Base-by-base conservation (phyloP, 1,140 invertebrate genomes). In the Patella vulgata region DNA sequence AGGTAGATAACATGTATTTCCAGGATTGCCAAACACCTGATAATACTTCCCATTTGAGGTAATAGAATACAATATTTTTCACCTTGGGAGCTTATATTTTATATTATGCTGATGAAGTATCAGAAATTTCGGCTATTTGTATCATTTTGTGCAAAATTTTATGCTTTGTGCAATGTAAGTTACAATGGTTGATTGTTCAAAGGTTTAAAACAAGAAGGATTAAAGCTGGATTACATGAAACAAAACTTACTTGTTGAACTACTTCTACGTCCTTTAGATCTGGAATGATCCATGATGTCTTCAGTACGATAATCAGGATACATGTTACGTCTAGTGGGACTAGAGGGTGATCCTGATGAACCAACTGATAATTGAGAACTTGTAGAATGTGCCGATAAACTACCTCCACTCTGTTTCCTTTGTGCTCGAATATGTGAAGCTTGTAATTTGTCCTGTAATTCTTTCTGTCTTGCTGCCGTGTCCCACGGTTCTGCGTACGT, bases 401-500 rank as follows among this genome's bases (percentile, higher is more conserved):
- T 48, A 42, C 27, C 8, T 27, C 53, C 23, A 23, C 36, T 39
- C 30, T 50, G 42, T 31, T 51, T 58, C 5, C 33, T 27, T 12
- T 30, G 25, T 14, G 51, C 51, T 4, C 40, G 21, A 23, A 51
- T 40, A 25, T 21, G 33, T 19, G 31, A 44, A 23, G n/a, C 57
- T 21, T 48, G 14, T 31, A 67, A 55, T 52, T 53, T 46, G 30
- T 68, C 58, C 53, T 68, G 51, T 36, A 75, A 39, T n/a, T 58
- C 47, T 19, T 42, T 43, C 39, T 63, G 66, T 39, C 40, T 47
- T 44, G 66, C 33, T 42, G 68, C 69, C 12, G 60, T 57, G 54
- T 75, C 73, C 73, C 73, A 75, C 6, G 73, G 68, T 14, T 66
- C 63, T 31, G 73, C 71, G 53, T 75, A 75, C 30, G 30, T 50